A percentile compares a stretch with the other conserved stretches of the same genome.
Evolutionary conservation across 2,797 vertebrate species (phyloP).

Genomic region (Poecilia gillii): DNA sequence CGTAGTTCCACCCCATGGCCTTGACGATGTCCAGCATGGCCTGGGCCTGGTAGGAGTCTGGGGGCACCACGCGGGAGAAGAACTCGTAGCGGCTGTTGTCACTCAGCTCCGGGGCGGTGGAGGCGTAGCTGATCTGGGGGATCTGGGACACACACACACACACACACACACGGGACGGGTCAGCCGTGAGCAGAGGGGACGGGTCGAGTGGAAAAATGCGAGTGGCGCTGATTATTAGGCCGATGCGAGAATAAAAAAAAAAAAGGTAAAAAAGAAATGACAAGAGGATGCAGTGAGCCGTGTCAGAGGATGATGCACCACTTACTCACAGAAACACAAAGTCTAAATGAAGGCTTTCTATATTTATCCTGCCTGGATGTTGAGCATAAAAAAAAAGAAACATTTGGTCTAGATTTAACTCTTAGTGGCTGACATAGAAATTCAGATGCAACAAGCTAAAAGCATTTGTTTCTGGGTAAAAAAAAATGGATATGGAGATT

Average conservation of each 20-base stretch:
- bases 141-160: constrained; percentile 77
- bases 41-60: constrained; percentile 93
- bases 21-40: constrained; percentile 94
- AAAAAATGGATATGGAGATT: constrained; percentile 78
- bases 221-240: constrained; percentile 43
- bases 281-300: constrained; percentile 37
- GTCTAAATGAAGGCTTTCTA: constrained; percentile 33
- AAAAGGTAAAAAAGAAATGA: constrained; percentile 42
- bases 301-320: constrained; percentile 50
- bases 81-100: constrained; percentile 92
- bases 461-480: constrained; percentile 76
- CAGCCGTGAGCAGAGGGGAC: constrained; percentile 36
- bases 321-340: constrained; percentile 46
- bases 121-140: constrained; percentile 95
- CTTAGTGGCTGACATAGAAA: constrained; percentile 37
- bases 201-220: constrained; percentile 50
- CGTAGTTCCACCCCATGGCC: constrained; percentile 94
- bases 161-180: constrained; percentile 10
- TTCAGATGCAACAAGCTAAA: constrained; percentile 70
- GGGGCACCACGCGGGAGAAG: constrained; percentile 94
- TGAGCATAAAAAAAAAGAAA: constrained; percentile 48
- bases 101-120: constrained; percentile 92
- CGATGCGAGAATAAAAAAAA: constrained; percentile 39
- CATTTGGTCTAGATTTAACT: constrained; percentile 31
- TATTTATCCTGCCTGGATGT: constrained; percentile 21